These are phyloP conservation scores for Astreopora myriophthalma DNA, from an alignment of 64 coral and sea anemone genomes.

Conservation along the genomic window DNA sequence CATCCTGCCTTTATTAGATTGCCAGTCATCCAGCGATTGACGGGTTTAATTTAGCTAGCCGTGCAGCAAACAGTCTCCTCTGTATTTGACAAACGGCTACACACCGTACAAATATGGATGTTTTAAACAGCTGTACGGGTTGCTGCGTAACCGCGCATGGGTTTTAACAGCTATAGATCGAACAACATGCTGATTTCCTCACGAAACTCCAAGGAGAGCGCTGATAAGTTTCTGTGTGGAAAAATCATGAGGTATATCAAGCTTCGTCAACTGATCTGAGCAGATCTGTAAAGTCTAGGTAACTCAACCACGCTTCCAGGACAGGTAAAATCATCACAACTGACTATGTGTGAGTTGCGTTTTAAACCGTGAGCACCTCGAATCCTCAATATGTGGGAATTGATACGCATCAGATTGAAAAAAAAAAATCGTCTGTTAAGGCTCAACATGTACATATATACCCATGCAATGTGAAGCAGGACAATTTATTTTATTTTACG, in stretches of 20 bases:
- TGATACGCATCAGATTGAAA: too few species aligned
- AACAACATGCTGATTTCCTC: background rate
- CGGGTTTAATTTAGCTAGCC: background rate
- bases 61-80: background rate
- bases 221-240: background rate
- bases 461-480: too few species aligned
- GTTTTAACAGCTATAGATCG: background rate
- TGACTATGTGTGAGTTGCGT: background rate
- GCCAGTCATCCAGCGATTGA: background rate
- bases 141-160: background rate
- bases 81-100: background rate
- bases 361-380: background rate
- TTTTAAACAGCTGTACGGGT: conserved; percentile 31
- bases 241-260: background rate
- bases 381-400: too few species aligned
- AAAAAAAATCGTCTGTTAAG: too few species aligned
- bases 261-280: background rate
- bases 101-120: background rate
- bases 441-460: too few species aligned
- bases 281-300: background rate
- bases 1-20: background rate
- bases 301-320: too few species aligned
- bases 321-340: background rate
- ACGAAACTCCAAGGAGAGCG: background rate
- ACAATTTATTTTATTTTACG: too few species aligned